Evolutionary conservation across 2,797 vertebrate genomes (phyloP).

Genomic region (Liasis olivaceus): DNA sequence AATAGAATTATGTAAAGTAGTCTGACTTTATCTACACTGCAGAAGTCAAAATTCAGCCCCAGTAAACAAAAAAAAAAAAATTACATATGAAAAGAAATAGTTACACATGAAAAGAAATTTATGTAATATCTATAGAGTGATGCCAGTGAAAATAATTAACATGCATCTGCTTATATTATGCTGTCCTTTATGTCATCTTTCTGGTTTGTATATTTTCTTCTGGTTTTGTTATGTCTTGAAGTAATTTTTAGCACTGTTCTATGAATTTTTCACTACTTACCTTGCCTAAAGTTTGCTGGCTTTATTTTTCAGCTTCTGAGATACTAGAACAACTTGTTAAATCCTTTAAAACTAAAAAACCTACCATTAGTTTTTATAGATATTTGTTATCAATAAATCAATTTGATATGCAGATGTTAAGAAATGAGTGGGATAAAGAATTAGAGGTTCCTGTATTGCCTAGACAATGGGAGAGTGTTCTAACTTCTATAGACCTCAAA

Average conservation of each 20-base stretch:
- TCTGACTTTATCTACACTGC: background rate
- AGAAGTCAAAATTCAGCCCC: background rate
- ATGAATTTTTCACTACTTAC: background rate
- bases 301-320: no score
- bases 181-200: background rate
- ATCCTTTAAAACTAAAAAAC: no score
- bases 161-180: background rate
- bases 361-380: no score
- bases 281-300: no score
- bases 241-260: background rate
- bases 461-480: no score
- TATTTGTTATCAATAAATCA: no score
- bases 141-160: background rate
- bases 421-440: no score
- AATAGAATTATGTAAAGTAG: background rate
- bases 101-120: constrained; percentile 55
- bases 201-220: background rate
- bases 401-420: no score
- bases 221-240: background rate
- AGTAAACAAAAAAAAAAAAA: background rate
- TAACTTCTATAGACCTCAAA: no score
- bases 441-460: no score
- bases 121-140: background rate
- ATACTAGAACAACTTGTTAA: no score
- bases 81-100: no score